Conservation (phyloP, 2,888 invertebrate species). For the Eudasyphora cyanicolor region DNA sequence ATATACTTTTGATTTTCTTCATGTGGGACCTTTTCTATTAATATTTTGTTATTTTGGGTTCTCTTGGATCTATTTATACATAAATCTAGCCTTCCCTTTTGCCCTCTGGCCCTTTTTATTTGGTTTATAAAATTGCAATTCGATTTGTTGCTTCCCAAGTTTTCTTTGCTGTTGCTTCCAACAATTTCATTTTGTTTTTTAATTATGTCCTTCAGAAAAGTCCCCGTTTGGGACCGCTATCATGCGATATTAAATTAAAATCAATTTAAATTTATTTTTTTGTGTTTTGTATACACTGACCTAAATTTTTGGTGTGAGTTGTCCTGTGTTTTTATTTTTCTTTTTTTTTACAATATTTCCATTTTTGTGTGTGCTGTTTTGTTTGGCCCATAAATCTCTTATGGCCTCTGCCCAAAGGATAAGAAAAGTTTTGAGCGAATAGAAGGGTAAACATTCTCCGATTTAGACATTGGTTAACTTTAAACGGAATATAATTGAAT, state of each 20-base stretch:
- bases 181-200: neutral
- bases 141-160: neutral
- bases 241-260: neutral
- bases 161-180: too few species aligned
- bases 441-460: neutral
- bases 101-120: neutral
- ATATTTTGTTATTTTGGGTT: too few species aligned
- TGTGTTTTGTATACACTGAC: neutral
- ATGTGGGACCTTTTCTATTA: too few species aligned
- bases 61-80: too few species aligned
- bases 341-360: neutral
- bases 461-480: too few species aligned
- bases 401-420: neutral
- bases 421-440: neutral
- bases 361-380: neutral
- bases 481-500: too few species aligned
- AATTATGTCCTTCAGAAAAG: neutral
- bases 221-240: neutral
- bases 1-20: too few species aligned
- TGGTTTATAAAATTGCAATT: neutral
- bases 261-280: neutral
- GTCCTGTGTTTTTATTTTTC: neutral
- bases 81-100: too few species aligned
- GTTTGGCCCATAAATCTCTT: neutral
- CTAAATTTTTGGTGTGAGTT: neutral